Base-by-base conservation (phyloP, 1,140 invertebrate species). In the Lutraria rhynchaena region DNA sequence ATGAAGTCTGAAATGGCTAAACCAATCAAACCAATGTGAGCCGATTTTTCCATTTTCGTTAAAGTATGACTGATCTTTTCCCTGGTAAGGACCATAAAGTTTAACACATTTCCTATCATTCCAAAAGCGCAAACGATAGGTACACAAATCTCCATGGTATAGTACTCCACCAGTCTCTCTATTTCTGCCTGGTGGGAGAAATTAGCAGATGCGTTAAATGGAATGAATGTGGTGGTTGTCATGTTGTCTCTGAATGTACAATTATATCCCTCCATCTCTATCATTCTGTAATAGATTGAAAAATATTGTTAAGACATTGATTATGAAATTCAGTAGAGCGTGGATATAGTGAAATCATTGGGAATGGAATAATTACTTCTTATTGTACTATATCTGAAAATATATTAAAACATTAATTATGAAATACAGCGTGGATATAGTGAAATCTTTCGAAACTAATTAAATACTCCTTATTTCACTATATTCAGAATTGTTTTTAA, bases 21-120 rank as follows among this genome's bases (percentile, higher is more conserved):
- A 5, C 88, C 90, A 31, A 91, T 90, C 53, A 92, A 84, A 49
- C 91, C 91, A 53, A 89, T 87, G 75, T 92, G 89, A 22, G 90
- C 90, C 0, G 90, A 91, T 71, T 89, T 87, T 83, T 92, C 91
- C 88, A 91, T 91, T 81, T 88, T 90, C 13, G 85, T 90, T 24
- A 92, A 74, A n/a, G 88, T 85, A 27, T 85, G 76, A 49, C 90
- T 86, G 27, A 89, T 82, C 73, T 91, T 90, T 67, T 91, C 89
- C 35, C 86, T 83, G 7, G 90, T 92, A 7, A 92, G 81, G 9
- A 92, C 90, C 24, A 91, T 70, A 57, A 92, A 85, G 35, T 91
- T 90, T 4, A 92, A 80, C 5, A 89, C 63, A 69, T 92, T 92
- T 37, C 90, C 90, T 13, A 87, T 44, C 67, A 91, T 87, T 37